Conservation (phyloP, 2,113 vertebrate species). For the Anoura caudifer region DNA sequence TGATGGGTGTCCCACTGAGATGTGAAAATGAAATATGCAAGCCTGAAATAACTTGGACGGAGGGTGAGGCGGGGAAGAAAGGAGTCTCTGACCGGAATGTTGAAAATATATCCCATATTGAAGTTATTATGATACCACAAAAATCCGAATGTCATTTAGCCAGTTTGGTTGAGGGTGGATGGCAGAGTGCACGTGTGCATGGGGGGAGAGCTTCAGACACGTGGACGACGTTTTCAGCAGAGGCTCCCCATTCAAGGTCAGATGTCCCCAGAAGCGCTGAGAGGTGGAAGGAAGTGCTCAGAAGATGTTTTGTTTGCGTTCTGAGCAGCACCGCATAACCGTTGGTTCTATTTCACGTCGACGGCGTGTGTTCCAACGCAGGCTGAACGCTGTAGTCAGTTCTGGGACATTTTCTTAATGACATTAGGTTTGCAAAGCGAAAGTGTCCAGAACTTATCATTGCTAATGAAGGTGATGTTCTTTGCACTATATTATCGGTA, state of each 20-base stretch:
- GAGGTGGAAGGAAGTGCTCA: slow-evolving; percentile 41
- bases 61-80: slow-evolving; percentile 63
- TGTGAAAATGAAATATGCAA: slow-evolving; percentile 72
- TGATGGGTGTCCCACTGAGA: slow-evolving; percentile 67
- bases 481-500: slow-evolving; percentile 14
- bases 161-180: slow-evolving; percentile 57
- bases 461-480: slow-evolving; percentile 35
- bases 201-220: slow-evolving; percentile 39
- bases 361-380: slow-evolving; percentile 18
- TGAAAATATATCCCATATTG: slow-evolving; percentile 70
- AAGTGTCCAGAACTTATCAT: slow-evolving; percentile 52
- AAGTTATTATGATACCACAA: slow-evolving; percentile 77
- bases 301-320: slow-evolving; percentile 57
- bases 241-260: slow-evolving; percentile 66
- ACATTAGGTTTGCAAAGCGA: slow-evolving; percentile 25
- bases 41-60: slow-evolving; percentile 70
- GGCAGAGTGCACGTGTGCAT: slow-evolving; percentile 25
- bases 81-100: slow-evolving; percentile 67
- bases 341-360: slow-evolving; percentile 52
- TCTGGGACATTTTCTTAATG: slow-evolving; percentile 42
- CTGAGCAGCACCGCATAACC: slow-evolving; percentile 14
- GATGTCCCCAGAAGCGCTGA: slow-evolving; percentile 53
- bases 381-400: neutral
- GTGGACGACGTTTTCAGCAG: slow-evolving; percentile 68
- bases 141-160: slow-evolving; percentile 81